Evolutionary conservation across 2,797 vertebrate genomes (phyloP).

Genomic region (Amblyraja radiata): DNA sequence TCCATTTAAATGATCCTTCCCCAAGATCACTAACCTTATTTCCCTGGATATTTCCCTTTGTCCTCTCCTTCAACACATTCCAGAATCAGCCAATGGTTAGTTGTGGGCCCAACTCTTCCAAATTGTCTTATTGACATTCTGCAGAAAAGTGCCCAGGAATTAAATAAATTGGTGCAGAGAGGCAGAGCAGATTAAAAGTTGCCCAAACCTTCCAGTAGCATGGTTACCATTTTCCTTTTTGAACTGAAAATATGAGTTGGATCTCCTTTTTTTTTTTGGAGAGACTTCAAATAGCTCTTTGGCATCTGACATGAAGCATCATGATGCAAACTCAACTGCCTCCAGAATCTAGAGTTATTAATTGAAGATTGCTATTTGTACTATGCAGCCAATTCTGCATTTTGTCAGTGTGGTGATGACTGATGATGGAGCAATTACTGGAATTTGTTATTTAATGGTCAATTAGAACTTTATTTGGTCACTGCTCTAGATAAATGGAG

Average conservation of each 20-base stretch:
- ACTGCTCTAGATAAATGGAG: slow-evolving; percentile 5
- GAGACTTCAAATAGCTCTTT: neutral
- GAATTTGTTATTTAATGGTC: neutral
- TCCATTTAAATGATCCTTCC: neutral
- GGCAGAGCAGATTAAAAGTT: neutral
- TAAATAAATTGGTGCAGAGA: neutral
- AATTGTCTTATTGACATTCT: neutral
- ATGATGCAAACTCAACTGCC: neutral
- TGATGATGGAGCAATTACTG: slow-evolving; percentile 3
- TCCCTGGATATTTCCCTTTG: neutral
- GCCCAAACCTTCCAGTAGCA: neutral
- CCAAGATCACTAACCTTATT: neutral
- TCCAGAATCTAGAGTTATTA: neutral
- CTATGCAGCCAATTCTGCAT: neutral
- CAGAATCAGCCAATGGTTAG: neutral
- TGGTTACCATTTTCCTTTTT: neutral
- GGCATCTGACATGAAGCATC: neutral
- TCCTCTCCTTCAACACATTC: neutral
- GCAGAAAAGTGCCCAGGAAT: neutral
- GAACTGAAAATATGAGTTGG: neutral
- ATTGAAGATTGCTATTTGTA: neutral
- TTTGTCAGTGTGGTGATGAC: neutral
- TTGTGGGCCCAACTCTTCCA: neutral
- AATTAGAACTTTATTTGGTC: slow-evolving; percentile 3
- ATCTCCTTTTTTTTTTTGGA: no score